phyloP scores from a whole-genome alignment of 2,888 invertebrate genomes.

The Ceriagrion tenellum region DNA sequence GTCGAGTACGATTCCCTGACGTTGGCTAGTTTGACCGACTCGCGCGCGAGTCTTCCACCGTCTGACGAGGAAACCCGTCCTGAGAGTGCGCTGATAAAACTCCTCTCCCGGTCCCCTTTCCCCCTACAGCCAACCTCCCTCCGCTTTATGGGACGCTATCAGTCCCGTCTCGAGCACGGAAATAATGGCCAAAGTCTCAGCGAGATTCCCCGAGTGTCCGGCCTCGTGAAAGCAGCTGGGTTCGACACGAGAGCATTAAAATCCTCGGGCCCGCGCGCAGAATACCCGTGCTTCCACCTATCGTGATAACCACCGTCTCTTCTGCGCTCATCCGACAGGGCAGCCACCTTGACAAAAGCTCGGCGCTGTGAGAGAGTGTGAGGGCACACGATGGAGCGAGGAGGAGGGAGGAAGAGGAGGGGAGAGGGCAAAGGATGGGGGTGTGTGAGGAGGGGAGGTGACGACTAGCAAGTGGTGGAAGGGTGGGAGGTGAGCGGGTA shows the following conservation, averaged over 20 bases:
- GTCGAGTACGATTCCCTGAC: background rate
- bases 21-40: conserved; percentile 60
- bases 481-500: background rate
- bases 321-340: background rate
- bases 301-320: conserved; percentile 23
- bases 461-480: background rate
- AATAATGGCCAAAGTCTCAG: background rate
- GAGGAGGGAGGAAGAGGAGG: background rate
- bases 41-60: conserved; percentile 45
- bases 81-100: conserved; percentile 34
- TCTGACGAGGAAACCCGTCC: conserved; percentile 16
- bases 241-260: background rate
- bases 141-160: background rate
- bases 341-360: conserved; percentile 41
- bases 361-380: background rate
- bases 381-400: background rate
- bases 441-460: background rate
- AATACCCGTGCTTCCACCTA: conserved; percentile 53
- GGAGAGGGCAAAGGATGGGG: background rate
- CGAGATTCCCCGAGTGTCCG: background rate
- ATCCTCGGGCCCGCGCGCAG: background rate
- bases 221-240: background rate
- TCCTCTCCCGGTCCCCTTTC: conserved; percentile 29
- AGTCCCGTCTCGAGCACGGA: background rate
- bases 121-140: background rate